These are phyloP conservation scores for Propsilocerus akamusi DNA, from an alignment of 1,140 invertebrate species.

Conservation along the genomic window DNA sequence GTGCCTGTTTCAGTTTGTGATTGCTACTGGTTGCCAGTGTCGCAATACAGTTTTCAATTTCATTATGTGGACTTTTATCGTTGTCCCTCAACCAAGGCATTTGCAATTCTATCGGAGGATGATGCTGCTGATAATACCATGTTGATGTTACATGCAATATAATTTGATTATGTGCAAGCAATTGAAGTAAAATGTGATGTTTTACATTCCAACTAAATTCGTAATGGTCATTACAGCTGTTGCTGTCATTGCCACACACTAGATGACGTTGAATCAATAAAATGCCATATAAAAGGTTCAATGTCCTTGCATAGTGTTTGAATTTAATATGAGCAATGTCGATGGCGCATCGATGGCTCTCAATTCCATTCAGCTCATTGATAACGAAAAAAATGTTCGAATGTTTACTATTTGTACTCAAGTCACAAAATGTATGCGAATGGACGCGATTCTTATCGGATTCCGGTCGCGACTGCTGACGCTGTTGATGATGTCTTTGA, in stretches of 20 bases:
- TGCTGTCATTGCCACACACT: neutral
- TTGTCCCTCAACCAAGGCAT: too few species aligned
- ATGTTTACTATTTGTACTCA: conserved; percentile 1
- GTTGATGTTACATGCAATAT: neutral
- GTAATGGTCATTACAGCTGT: too few species aligned
- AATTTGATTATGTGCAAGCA: conserved; percentile 1
- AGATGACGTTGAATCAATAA: neutral
- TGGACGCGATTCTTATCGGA: too few species aligned
- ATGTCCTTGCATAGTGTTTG: neutral
- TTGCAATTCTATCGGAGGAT: too few species aligned
- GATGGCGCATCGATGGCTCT: neutral
- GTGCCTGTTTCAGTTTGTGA: neutral
- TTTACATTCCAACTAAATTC: neutral
- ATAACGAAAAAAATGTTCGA: neutral
- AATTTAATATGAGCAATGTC: neutral
- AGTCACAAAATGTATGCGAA: neutral
- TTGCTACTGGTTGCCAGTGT: neutral
- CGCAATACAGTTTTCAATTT: neutral
- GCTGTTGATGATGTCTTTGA: neutral
- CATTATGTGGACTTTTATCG: neutral
- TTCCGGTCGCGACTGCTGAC: neutral
- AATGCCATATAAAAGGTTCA: neutral
- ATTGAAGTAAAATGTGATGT: neutral
- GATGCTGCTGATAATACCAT: neutral
- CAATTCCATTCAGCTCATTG: neutral